Conservation (phyloP, 1,140 invertebrate species). For the Pachypeltis micranthus region DNA sequence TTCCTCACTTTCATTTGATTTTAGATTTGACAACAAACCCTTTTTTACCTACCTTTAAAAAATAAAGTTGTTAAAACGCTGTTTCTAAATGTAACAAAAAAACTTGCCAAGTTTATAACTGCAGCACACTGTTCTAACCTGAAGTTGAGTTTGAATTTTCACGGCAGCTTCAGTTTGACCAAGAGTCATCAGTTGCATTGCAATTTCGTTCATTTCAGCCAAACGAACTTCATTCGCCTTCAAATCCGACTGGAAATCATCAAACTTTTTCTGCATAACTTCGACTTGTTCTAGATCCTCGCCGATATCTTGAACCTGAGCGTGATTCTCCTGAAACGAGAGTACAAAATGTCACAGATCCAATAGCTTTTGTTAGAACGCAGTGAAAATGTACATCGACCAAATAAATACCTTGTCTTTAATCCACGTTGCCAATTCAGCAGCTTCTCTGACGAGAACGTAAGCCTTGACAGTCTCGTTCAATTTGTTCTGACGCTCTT, state of each 20-base stretch:
- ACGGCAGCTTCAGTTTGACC: conserved; percentile 97
- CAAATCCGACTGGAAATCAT: conserved; percentile 96
- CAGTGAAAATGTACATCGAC: background rate
- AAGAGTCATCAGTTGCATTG: conserved; percentile 86
- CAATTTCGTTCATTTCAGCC: conserved; percentile 94
- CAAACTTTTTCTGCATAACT: conserved; percentile 99
- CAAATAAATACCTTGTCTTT: conserved; percentile 63
- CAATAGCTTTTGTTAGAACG: background rate
- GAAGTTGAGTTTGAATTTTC: conserved; percentile 96
- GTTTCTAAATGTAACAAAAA: too few relatives aligned
- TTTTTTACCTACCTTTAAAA: too few relatives aligned
- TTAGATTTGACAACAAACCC: too few relatives aligned
- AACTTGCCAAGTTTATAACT: too few relatives aligned
- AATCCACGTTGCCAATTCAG: conserved; percentile 96
- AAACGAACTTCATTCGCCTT: conserved; percentile 95
- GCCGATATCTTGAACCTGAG: conserved; percentile 88
- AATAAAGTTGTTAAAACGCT: too few relatives aligned
- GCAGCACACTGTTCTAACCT: conserved; percentile 39
- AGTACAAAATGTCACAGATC: too few relatives aligned
- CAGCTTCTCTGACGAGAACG: conserved; percentile 92
- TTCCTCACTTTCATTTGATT: too few relatives aligned
- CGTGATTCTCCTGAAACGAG: conserved; percentile 58
- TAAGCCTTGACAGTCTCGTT: conserved; percentile 97
- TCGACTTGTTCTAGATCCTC: conserved; percentile 97
- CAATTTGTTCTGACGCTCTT: conserved; percentile 87